Evolutionary conservation across 2,888 invertebrate species (phyloP).

Genomic region (Scaptomyza polygonia): DNA sequence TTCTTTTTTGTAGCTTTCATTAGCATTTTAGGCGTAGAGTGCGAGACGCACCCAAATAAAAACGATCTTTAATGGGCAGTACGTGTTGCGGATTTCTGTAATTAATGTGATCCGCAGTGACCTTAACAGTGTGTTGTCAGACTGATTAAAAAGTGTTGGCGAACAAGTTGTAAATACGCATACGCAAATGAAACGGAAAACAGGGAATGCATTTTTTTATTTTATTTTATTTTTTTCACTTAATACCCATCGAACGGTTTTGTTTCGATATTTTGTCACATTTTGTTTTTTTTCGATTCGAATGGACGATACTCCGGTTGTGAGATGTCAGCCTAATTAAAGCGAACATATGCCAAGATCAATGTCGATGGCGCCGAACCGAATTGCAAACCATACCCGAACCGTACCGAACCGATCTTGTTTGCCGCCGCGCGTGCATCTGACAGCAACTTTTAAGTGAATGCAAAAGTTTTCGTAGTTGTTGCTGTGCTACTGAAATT

Average conservation of each 20-base stretch:
- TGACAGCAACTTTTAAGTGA: conserved; percentile 52
- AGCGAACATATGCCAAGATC: conserved; percentile 79
- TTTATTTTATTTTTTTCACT: not conserved
- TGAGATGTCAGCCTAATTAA: conserved; percentile 71
- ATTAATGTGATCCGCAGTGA: conserved; percentile 74
- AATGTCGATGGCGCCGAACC: conserved; percentile 75
- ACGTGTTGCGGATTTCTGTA: conserved; percentile 67
- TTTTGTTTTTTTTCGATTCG: conserved; percentile 70
- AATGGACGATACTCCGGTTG: conserved; percentile 49
- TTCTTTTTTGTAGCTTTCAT: conserved; percentile 69
- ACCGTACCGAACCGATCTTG: conserved; percentile 34
- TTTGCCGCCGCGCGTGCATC: conserved; percentile 33
- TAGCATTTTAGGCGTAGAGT: conserved; percentile 52
- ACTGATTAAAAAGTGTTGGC: conserved; percentile 76
- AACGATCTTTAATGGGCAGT: conserved; percentile 66
- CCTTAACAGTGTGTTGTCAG: conserved; percentile 75
- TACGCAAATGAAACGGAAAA: conserved; percentile 58
- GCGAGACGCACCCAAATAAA: conserved; percentile 44
- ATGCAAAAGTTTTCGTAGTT: conserved; percentile 38
- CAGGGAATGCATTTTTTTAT: conserved; percentile 22
- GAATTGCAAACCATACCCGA: not conserved
- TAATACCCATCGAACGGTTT: conserved; percentile 36
- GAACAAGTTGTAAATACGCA: conserved; percentile 71
- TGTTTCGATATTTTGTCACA: conserved; percentile 54
- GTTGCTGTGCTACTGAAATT: conserved; percentile 63